Percentiles rank a stretch among this genome's conserved stretches.
Evolutionary conservation across 1,140 invertebrate genomes (phyloP).

Genomic region (Lepidurus arcticus): DNA sequence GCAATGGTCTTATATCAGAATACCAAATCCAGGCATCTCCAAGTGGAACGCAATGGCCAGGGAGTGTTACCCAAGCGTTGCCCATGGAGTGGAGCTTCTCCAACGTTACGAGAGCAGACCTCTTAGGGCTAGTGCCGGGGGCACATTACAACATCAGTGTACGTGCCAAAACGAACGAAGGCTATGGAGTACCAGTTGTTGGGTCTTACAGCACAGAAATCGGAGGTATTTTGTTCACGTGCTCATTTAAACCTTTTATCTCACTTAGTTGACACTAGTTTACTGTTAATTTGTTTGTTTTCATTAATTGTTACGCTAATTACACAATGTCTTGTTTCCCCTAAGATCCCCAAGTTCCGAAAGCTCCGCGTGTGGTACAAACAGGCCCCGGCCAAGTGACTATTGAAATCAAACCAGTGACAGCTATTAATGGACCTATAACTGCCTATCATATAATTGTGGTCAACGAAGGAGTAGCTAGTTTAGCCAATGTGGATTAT

Average conservation of each 20-base stretch:
- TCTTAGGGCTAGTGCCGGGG: slow-evolving; percentile 62
- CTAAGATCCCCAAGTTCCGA: slow-evolving; percentile 58
- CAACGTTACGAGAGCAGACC: slow-evolving; percentile 43
- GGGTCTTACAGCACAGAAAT: slow-evolving; percentile 59
- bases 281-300: too few relatives aligned
- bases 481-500: slow-evolving; percentile 50
- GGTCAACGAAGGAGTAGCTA: slow-evolving; percentile 56
- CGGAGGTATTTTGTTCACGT: slow-evolving; percentile 42
- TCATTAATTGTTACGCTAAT: too few relatives aligned
- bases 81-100: slow-evolving; percentile 46
- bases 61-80: slow-evolving; percentile 35
- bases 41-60: slow-evolving; percentile 36
- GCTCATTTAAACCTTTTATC: too few relatives aligned
- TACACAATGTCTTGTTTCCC: slow-evolving; percentile 26
- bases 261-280: too few relatives aligned
- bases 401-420: slow-evolving; percentile 55
- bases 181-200: slow-evolving; percentile 52
- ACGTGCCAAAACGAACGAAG: slow-evolving; percentile 55
- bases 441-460: slow-evolving; percentile 64
- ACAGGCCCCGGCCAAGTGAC: slow-evolving; percentile 53
- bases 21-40: slow-evolving; percentile 50
- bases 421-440: slow-evolving; percentile 67
- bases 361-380: slow-evolving; percentile 55
- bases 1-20: slow-evolving; percentile 55
- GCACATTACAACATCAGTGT: slow-evolving; percentile 65